Conservation (phyloP, 1,140 invertebrate species). For the Drosophila elegans region DNA sequence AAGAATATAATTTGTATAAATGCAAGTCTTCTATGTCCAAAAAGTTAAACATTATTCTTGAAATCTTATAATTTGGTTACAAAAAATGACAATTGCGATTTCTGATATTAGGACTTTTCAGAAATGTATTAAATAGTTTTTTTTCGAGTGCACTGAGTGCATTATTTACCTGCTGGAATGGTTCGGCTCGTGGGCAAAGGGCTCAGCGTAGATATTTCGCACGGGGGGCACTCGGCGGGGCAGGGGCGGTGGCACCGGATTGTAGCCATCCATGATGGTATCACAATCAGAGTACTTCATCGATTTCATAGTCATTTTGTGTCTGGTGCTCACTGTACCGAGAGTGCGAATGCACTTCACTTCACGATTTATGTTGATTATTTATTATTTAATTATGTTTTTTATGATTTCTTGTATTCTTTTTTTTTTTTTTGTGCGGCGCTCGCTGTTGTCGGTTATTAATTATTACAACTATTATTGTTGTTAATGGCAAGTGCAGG, state of each 20-base stretch:
- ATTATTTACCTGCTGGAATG: slow-evolving; percentile 84
- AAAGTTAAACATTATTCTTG: no score
- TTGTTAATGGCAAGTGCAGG: slow-evolving; percentile 53
- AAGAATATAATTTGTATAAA: neutral
- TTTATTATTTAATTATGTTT: slow-evolving; percentile 41
- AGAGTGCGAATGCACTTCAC: slow-evolving; percentile 30
- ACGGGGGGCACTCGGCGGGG: slow-evolving; percentile 85
- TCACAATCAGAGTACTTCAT: slow-evolving; percentile 85
- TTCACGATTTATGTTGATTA: slow-evolving; percentile 44
- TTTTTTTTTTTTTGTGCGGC: neutral
- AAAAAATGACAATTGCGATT: no score
- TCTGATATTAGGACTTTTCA: no score
- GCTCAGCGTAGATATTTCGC: slow-evolving; percentile 86
- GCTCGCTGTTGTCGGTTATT: slow-evolving; percentile 9
- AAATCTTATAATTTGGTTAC: no score
- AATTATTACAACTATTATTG: slow-evolving; percentile 41
- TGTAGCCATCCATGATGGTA: slow-evolving; percentile 86
- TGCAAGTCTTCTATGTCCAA: no score
- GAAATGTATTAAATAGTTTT: no score
- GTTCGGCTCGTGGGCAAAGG: slow-evolving; percentile 86
- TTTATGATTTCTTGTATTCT: neutral
- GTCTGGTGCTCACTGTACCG: slow-evolving; percentile 26
- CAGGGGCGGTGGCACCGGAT: slow-evolving; percentile 86
- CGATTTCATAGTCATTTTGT: slow-evolving; percentile 85
- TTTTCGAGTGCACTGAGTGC: neutral